phyloP scores from a whole-genome alignment of 1,140 invertebrate species.

The Drosophila kohkoa region DNA sequence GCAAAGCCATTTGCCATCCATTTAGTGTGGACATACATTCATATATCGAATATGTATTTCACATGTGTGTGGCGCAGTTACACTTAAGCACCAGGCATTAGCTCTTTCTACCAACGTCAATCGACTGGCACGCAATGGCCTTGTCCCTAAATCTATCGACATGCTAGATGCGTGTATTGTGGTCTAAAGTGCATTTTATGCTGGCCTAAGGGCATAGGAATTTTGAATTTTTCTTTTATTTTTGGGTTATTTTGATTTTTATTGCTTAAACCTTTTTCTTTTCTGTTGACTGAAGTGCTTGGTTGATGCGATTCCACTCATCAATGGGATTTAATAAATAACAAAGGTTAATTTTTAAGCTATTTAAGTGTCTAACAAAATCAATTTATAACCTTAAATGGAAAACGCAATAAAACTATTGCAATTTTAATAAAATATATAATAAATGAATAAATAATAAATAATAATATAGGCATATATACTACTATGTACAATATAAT shows the following conservation, averaged over 20 bases:
- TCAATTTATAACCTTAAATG: too few relatives aligned
- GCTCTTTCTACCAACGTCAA: slow-evolving; percentile 54
- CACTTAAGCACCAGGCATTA: slow-evolving; percentile 57
- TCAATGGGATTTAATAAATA: too few relatives aligned
- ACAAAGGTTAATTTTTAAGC: not conserved
- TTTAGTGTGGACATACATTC: slow-evolving; percentile 3
- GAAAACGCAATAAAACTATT: too few relatives aligned
- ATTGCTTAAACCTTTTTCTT: slow-evolving; percentile 6
- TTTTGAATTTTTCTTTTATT: slow-evolving; percentile 11
- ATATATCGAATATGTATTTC: slow-evolving; percentile 19
- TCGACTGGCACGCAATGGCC: slow-evolving; percentile 64
- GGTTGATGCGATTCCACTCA: not conserved
- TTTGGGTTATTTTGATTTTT: slow-evolving; percentile 14
- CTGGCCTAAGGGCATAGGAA: slow-evolving; percentile 46
- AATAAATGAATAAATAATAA: too few relatives aligned
- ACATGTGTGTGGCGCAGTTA: slow-evolving; percentile 39
- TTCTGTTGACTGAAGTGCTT: slow-evolving; percentile 16
- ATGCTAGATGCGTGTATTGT: slow-evolving; percentile 28
- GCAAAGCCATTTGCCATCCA: slow-evolving; percentile 44
- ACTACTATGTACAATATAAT: too few relatives aligned
- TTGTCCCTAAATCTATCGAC: slow-evolving; percentile 39
- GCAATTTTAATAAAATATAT: too few relatives aligned
- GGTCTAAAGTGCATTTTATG: slow-evolving; percentile 47
- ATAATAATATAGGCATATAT: too few relatives aligned
- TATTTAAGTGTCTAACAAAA: too few relatives aligned